These are phyloP conservation scores for Neotoxoptera formosana DNA, from an alignment of 1,140 invertebrate species.

Conservation along the genomic window DNA sequence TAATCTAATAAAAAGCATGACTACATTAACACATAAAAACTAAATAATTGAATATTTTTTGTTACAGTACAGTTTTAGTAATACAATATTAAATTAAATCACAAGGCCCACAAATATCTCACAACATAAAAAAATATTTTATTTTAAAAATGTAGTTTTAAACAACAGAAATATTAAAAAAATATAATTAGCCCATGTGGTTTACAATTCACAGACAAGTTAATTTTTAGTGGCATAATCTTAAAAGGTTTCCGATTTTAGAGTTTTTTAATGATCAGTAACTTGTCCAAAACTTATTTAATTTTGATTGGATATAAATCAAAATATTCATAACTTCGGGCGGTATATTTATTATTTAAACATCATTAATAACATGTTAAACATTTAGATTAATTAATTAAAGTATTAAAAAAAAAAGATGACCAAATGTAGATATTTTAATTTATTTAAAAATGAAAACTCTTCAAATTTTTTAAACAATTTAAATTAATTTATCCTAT, in stretches of 20 bases:
- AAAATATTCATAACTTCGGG: neutral
- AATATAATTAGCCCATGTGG: neutral
- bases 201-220: neutral
- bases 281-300: neutral
- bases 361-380: neutral
- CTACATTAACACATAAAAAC: slow-evolving; percentile 36
- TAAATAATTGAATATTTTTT: neutral
- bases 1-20: slow-evolving; percentile 24
- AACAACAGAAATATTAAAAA: slow-evolving; percentile 4
- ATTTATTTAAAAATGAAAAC: neutral
- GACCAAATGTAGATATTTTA: neutral
- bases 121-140: neutral
- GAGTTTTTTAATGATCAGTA: neutral
- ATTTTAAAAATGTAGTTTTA: neutral
- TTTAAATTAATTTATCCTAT: neutral
- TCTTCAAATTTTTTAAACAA: neutral
- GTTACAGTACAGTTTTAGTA: neutral
- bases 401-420: neutral
- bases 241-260: neutral
- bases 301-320: neutral
- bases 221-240: neutral
- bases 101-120: slow-evolving; percentile 26
- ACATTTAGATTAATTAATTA: neutral
- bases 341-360: neutral
- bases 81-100: neutral